Evolutionary conservation across 2,797 vertebrate genomes (phyloP).

Genomic region (Meriones psammophilus): DNA sequence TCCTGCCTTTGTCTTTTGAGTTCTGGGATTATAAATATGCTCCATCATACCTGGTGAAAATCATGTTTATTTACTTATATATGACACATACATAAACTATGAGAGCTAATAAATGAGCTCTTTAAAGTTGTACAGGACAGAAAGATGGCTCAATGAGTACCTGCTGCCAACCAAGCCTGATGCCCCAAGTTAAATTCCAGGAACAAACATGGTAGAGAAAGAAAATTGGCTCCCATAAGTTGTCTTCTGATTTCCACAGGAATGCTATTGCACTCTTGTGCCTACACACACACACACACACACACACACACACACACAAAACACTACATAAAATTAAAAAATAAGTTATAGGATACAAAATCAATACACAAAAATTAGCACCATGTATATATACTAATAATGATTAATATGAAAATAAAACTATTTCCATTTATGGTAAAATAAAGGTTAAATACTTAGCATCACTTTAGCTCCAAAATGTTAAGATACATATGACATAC

Average conservation of each 20-base stretch:
- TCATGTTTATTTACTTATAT: background rate
- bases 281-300: background rate
- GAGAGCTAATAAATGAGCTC: background rate
- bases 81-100: background rate
- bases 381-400: background rate
- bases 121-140: background rate
- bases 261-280: background rate
- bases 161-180: background rate
- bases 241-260: background rate
- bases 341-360: background rate
- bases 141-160: background rate
- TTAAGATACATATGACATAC: background rate
- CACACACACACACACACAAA: background rate
- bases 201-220: background rate
- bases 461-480: background rate
- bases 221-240: background rate
- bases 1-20: background rate
- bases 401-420: background rate
- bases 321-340: background rate
- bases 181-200: background rate
- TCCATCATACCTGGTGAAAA: background rate
- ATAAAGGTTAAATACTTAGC: background rate
- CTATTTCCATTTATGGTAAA: background rate
- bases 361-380: background rate
- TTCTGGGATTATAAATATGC: background rate